Conservation (phyloP, 2,888 invertebrate genomes). For the Mythimna albipuncta region DNA sequence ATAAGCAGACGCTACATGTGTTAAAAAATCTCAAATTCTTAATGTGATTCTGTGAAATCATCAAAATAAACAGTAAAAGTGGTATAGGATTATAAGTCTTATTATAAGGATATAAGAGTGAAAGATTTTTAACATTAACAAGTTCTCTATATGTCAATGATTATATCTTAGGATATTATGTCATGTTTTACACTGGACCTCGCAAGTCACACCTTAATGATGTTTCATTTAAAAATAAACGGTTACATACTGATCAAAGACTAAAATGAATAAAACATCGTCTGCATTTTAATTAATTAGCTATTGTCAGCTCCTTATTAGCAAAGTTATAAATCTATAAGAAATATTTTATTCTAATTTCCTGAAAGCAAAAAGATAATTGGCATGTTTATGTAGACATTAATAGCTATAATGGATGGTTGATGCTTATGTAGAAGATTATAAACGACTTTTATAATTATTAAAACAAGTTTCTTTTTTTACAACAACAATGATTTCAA, state of each 20-base stretch:
- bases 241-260: conserved; percentile 4
- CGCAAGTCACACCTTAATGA: conserved; percentile 65
- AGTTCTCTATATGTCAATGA: conserved; percentile 56
- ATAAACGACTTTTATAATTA: not conserved
- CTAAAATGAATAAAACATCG: not conserved
- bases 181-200: conserved; percentile 61
- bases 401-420: not conserved
- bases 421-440: not conserved
- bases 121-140: conserved; percentile 14
- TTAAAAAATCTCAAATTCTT: conserved; percentile 16
- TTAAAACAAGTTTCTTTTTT: conserved; percentile 8
- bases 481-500: not conserved
- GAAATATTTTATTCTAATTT: not conserved
- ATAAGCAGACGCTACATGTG: not conserved
- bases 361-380: not conserved
- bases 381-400: not conserved
- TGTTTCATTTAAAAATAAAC: conserved; percentile 59
- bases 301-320: conserved; percentile 10
- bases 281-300: conserved; percentile 4
- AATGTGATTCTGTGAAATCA: conserved; percentile 4
- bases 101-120: conserved; percentile 27
- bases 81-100: conserved; percentile 39
- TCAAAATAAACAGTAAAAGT: conserved; percentile 23
- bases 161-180: conserved; percentile 62
- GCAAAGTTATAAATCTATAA: not conserved